Percentiles rank a stretch among this genome's conserved stretches.
Conservation (phyloP, 1,140 invertebrate species). For the Centruroides sculpturatus region DNA sequence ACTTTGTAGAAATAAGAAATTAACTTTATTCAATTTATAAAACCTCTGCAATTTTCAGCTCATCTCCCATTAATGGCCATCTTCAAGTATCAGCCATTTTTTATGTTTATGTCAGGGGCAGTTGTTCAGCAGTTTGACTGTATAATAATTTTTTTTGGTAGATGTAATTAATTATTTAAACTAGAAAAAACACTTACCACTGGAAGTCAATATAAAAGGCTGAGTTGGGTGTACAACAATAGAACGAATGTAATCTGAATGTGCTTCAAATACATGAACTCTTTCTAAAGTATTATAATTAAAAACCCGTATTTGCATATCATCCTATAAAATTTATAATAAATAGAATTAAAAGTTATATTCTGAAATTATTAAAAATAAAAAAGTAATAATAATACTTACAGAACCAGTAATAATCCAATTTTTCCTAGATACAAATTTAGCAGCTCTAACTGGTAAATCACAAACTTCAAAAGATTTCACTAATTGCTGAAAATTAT, state of each 20-base stretch:
- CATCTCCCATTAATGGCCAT: too few relatives aligned
- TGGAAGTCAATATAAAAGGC: conserved; percentile 89
- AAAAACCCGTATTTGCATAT: conserved; percentile 70
- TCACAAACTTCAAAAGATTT: conserved; percentile 96
- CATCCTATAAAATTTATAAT: conserved; percentile 30
- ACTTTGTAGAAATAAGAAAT: too few relatives aligned
- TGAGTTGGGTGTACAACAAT: conserved; percentile 96
- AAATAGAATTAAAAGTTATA: too few relatives aligned
- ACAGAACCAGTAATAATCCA: conserved; percentile 96
- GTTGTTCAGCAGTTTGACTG: too few relatives aligned
- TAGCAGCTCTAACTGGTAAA: conserved; percentile 82
- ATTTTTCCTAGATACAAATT: conserved; percentile 94
- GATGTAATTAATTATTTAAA: too few relatives aligned
- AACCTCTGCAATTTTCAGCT: too few relatives aligned
- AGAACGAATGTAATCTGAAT: conserved; percentile 93
- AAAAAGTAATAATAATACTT: conserved; percentile 40
- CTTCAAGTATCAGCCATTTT: too few relatives aligned
- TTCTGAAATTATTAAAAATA: too few relatives aligned
- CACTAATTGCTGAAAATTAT: conserved; percentile 46
- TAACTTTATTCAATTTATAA: too few relatives aligned
- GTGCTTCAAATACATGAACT: conserved; percentile 91
- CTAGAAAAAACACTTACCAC: conserved; percentile 47
- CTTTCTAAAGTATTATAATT: conserved; percentile 98
- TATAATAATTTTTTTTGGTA: too few relatives aligned
- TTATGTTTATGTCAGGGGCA: too few relatives aligned